Base-by-base conservation (phyloP, 2,113 vertebrate genomes). In the Desmodus rotundus region DNA sequence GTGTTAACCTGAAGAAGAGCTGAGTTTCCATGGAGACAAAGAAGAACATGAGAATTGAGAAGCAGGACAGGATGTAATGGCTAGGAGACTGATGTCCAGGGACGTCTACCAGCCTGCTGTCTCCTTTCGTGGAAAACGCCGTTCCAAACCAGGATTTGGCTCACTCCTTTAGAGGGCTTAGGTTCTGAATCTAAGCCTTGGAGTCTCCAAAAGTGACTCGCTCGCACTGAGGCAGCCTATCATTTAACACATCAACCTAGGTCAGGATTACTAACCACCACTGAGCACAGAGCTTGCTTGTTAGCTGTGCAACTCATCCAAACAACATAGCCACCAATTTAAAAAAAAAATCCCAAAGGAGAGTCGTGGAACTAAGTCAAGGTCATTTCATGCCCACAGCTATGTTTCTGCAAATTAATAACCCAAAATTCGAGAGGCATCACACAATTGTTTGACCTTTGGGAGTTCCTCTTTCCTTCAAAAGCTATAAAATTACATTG, bases 341-440 rank as follows among this genome's bases (percentile, higher is more conserved):
- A 61, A 26, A 67, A 92, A 76, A 87, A 89, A 82, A 67, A 63
- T 14, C 9, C 50, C 45, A 84, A 80, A 74, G 36, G 17, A 85
- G 91, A 85, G n/a, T n/a, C 26, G 5, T 47, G 50, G 24, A 50
- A 16, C 67, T 89, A 68, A 76, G 43, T 26, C 11, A 1, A 96
- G 24, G 43, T 92, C 50, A 83, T 91, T 96, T 15, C 38, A 22
- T 1, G n/a, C 43, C 38, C 89, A 81, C 22, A 36, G 38, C 7
- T 85, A 33, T n/a, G 13, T 73, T 45, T 87, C 77, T 83, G 63
- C 41, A 76, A 80, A 94, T 52, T 86, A 76, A 81, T 78, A 96
- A 19, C 28, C 54, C 5, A 4, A 47, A 76, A 87, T 95, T 86
- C 61, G 89, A 78, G 50, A 93, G 15, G 5, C 31, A 87, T 70